These are phyloP conservation scores for Mechanitis mazaeus DNA, from an alignment of 2,888 invertebrate species.

Conservation along the genomic window DNA sequence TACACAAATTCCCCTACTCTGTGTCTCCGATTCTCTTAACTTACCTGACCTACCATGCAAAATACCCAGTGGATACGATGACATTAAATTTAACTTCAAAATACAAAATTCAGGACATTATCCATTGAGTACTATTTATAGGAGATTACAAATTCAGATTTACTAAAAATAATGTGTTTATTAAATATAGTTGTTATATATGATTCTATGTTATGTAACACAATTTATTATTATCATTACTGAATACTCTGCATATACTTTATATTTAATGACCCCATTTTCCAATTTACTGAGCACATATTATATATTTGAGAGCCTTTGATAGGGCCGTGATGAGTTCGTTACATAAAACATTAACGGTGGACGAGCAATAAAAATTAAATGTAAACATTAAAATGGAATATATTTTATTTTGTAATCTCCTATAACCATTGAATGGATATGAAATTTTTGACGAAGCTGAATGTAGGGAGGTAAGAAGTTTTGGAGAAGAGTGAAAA, in stretches of 20 bases:
- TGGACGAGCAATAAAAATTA: conserved; percentile 3
- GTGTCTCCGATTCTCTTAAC: conserved; percentile 41
- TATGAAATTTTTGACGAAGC: conserved; percentile 16
- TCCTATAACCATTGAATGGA: conserved; percentile 18
- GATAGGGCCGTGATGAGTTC: conserved; percentile 18
- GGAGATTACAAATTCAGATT: conserved; percentile 39
- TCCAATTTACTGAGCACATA: conserved; percentile 19
- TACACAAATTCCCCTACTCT: conserved; percentile 72
- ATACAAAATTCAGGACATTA: conserved; percentile 26
- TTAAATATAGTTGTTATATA: too few relatives aligned
- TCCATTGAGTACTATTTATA: conserved; percentile 46
- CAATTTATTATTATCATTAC: not conserved
- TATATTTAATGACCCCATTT: conserved; percentile 5
- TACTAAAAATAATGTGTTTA: too few relatives aligned
- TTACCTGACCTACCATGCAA: conserved; percentile 62
- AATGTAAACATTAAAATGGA: not conserved
- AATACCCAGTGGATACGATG: conserved; percentile 44
- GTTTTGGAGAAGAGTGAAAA: conserved; percentile 20
- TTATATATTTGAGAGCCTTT: conserved; percentile 18
- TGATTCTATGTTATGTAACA: not conserved
- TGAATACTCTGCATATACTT: not conserved
- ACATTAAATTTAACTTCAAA: not conserved
- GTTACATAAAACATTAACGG: conserved; percentile 9
- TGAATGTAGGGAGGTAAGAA: conserved; percentile 11
- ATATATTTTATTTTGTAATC: conserved; percentile 22